A percentile compares a stretch with the other conserved stretches of the same genome.
Evolutionary conservation across 2,113 vertebrate species (phyloP).

Genomic region (Pristiophorus japonicus): DNA sequence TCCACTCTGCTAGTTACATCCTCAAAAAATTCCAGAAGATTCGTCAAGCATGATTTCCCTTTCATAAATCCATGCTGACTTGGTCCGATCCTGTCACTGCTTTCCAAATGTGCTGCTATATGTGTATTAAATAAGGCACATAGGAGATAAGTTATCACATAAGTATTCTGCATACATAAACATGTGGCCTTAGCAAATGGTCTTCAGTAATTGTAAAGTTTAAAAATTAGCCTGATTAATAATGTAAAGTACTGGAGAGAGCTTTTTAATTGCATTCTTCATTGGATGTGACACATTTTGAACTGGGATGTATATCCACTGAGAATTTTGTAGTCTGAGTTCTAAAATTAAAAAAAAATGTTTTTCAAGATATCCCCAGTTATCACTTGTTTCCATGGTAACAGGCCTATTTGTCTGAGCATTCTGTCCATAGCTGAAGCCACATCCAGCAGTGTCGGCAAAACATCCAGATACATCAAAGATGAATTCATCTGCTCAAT

Average conservation of each 20-base stretch:
- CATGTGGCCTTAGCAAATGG: not conserved
- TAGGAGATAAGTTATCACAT: not conserved
- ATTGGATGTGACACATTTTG: slow-evolving; percentile 76
- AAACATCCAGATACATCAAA: slow-evolving; percentile 79
- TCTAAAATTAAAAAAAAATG: slow-evolving; percentile 79
- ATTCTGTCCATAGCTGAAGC: slow-evolving; percentile 72
- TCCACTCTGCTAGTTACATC: no score
- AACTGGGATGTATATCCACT: slow-evolving; percentile 66
- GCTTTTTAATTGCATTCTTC: slow-evolving; percentile 76
- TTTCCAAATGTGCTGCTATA: no score
- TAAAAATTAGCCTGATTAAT: slow-evolving; percentile 75
- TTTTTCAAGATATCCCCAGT: slow-evolving; percentile 85
- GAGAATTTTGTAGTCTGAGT: slow-evolving; percentile 76
- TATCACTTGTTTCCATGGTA: slow-evolving; percentile 85
- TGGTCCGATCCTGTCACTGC: no score
- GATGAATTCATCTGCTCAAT: slow-evolving; percentile 81
- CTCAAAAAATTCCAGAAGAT: no score
- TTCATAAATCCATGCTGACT: no score
- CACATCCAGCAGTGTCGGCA: slow-evolving; percentile 68
- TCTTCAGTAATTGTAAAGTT: slow-evolving; percentile 28
- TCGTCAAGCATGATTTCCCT: no score
- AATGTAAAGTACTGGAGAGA: slow-evolving; percentile 78
- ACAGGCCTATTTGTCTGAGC: slow-evolving; percentile 91
- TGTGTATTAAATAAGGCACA: not conserved
- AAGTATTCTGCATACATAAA: not conserved